Evolutionary conservation across 2,797 vertebrate species (phyloP).

Genomic region (Catostomus latipinnis): DNA sequence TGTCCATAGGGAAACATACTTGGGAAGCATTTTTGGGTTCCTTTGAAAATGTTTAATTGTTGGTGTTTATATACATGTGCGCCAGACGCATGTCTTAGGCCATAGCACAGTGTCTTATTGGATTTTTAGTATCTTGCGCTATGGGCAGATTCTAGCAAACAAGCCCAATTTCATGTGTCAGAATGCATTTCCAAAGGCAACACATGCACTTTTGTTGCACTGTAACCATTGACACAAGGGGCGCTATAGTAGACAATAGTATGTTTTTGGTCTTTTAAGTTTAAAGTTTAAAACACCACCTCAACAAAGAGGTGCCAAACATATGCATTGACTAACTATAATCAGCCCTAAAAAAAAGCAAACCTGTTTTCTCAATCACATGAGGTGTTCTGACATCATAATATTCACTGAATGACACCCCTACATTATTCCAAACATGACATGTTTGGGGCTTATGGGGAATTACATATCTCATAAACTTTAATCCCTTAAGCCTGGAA

Average conservation of each 20-base stretch:
- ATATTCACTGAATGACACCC: constrained; percentile 56
- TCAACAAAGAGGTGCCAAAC: neutral
- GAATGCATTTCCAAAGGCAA: too few species aligned
- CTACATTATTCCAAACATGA: constrained; percentile 58
- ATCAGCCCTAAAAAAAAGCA: neutral
- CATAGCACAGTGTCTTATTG: too few species aligned
- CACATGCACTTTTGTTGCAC: too few species aligned
- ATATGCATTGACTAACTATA: neutral
- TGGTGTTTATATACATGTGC: too few species aligned
- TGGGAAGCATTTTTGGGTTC: too few species aligned
- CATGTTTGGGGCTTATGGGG: constrained; percentile 52
- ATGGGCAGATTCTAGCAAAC: too few species aligned
- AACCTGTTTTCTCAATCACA: constrained; percentile 56
- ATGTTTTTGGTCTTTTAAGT: neutral
- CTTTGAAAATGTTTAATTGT: too few species aligned
- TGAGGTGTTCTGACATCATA: constrained; percentile 57
- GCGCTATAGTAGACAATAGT: too few species aligned
- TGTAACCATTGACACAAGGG: too few species aligned
- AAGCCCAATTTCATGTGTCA: too few species aligned
- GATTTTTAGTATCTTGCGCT: too few species aligned
- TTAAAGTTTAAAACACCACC: neutral
- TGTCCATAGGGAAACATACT: neutral
- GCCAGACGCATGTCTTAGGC: too few species aligned
- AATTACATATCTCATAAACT: constrained; percentile 62
- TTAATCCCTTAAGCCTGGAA: constrained; percentile 56